Conservation (phyloP, 2,888 invertebrate species). For the Himalopsyche tibetana region DNA sequence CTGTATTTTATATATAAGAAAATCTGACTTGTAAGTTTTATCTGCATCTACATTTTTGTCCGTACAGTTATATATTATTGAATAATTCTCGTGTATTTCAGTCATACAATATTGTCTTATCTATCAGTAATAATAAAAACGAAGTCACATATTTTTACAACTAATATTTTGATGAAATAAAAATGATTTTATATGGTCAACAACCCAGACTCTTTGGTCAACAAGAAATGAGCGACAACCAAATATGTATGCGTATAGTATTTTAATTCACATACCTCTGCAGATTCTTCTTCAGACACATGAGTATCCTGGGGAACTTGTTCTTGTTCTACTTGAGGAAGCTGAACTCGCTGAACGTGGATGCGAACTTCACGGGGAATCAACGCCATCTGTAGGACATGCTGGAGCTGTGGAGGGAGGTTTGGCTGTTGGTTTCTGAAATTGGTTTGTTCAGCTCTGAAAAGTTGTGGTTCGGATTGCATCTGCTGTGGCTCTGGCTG, state of each 20-base stretch:
- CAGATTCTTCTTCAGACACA: slow-evolving; percentile 55
- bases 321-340: slow-evolving; percentile 63
- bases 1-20: no score
- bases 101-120: no score
- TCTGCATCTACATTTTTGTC: no score
- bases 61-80: no score
- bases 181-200: no score
- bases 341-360: slow-evolving; percentile 74
- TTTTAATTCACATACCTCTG: not conserved
- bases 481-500: slow-evolving; percentile 50
- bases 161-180: no score
- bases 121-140: no score
- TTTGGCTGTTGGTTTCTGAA: slow-evolving; percentile 67
- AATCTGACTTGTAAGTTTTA: no score
- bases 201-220: no score
- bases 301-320: slow-evolving; percentile 64
- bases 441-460: slow-evolving; percentile 55
- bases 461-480: slow-evolving; percentile 51
- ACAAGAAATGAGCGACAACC: no score
- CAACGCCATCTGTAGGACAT: slow-evolving; percentile 70
- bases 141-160: no score
- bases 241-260: not conserved
- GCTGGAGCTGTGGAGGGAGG: slow-evolving; percentile 60
- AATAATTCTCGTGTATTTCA: no score
- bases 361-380: slow-evolving; percentile 74